Percentiles rank a stretch among this genome's conserved stretches.
phyloP scores from a whole-genome alignment of 2,113 vertebrate species.

The Chloebia gouldiae region DNA sequence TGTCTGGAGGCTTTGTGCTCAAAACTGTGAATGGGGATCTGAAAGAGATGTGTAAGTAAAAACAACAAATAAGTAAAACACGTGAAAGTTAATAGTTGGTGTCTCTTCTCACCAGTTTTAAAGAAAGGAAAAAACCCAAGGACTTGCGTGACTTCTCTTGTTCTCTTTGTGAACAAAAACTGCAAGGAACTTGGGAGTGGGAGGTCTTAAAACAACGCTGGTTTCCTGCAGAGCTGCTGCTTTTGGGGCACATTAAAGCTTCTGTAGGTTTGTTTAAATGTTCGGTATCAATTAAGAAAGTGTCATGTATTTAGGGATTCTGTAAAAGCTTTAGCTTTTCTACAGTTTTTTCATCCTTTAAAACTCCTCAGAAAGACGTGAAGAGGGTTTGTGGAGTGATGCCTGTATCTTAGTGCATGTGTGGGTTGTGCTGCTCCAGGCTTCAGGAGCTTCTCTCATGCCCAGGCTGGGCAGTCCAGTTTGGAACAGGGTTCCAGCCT shows the following conservation, averaged over 20 bases:
- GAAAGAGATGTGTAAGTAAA: background rate
- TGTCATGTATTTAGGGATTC: background rate
- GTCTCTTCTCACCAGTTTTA: background rate
- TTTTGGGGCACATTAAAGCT: background rate
- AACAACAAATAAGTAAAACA: background rate
- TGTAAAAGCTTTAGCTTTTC: background rate
- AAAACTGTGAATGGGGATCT: background rate
- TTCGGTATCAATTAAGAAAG: background rate
- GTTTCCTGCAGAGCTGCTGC: background rate
- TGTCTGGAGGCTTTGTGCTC: background rate
- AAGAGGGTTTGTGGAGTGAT: background rate
- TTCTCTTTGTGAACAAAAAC: background rate
- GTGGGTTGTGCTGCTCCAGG: background rate
- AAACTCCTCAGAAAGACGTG: background rate
- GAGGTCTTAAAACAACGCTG: background rate
- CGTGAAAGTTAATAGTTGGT: background rate
- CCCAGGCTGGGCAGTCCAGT: background rate
- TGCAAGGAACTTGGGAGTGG: background rate
- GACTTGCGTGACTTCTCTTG: background rate
- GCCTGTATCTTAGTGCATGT: background rate
- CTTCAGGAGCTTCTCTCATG: background rate
- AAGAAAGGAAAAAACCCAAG: background rate
- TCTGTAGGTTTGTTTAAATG: background rate
- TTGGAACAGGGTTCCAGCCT: background rate
- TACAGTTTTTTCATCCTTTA: background rate